Evolutionary conservation across 2,113 vertebrate genomes (phyloP).

Genomic region (Formicarius rufipectus): DNA sequence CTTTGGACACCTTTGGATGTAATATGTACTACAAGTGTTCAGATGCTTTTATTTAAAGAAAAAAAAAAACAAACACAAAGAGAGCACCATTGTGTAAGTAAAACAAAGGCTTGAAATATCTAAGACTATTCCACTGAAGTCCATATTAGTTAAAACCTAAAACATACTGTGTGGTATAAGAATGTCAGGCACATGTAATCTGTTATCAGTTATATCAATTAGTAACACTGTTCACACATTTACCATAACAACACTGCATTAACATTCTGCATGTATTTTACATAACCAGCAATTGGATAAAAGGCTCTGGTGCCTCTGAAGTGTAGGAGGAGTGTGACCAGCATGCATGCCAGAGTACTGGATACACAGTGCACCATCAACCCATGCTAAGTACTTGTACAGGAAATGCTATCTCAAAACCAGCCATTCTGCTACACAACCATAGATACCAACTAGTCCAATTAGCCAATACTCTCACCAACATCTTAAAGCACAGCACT

Average conservation of each 20-base stretch:
- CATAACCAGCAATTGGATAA: conserved; percentile 71
- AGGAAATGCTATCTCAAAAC: conserved; percentile 61
- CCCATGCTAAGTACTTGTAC: conserved; percentile 66
- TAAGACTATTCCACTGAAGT: conserved; percentile 69
- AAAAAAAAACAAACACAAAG: conserved; percentile 57
- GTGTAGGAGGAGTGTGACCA: conserved; percentile 66
- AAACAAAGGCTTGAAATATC: conserved; percentile 74
- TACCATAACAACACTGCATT: conserved; percentile 71
- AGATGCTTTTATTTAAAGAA: conserved; percentile 50
- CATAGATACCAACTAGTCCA: conserved; percentile 34
- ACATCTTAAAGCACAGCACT: conserved; percentile 58
- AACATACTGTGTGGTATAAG: conserved; percentile 68
- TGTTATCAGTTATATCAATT: conserved; percentile 69
- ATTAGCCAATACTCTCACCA: conserved; percentile 57
- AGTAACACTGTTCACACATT: conserved; percentile 75
- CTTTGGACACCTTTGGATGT: conserved; percentile 67
- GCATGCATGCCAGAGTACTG: conserved; percentile 71
- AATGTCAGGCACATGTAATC: conserved; percentile 72
- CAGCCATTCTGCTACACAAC: conserved; percentile 60
- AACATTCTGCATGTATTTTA: conserved; percentile 73
- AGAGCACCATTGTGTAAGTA: conserved; percentile 78
- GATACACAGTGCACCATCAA: conserved; percentile 68
- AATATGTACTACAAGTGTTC: conserved; percentile 68
- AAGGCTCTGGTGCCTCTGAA: conserved; percentile 62
- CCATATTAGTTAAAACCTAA: conserved; percentile 66